Evolutionary conservation across 1,140 invertebrate species (phyloP), one percentile per base, ranked within the genome.

Genomic region (Tribolium madens): DNA sequence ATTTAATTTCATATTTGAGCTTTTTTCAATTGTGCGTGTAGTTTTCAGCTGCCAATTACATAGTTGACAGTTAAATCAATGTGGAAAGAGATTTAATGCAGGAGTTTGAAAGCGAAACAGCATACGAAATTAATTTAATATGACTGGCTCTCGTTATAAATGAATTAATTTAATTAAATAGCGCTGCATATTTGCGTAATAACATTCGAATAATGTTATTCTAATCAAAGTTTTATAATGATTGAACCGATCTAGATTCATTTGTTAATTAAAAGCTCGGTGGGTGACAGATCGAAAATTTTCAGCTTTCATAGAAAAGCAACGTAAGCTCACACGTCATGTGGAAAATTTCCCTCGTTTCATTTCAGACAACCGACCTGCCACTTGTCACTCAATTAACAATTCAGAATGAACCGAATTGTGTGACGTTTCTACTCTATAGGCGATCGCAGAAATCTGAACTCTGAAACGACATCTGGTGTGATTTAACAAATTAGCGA

Each of bases 361-460:
- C 52, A 57, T 0, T 57, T 57, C 52, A 57, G 52, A 57, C 52
- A n/a, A 12, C 57, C 21, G 12, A 42, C 26, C 57, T 64, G 21
- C 57, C 57, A 64, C 57, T 64, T 33, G 57, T 64, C 57, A 33
- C 57, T 64, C 57, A 64, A 64, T 64, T 64, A 64, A 64, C 57
- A 64, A 64, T 64, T 64, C 57, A 33, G 52, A 57, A 57, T 17
- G 52, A 57, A 57, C 17, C 52, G 52, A 57, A 57, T 57, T 57
- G 52, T 57, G 52, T 21, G 52, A 57, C 52, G 17, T 18, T 15
- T 57, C 52, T 57, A 10, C 18, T 57, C 52, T 10, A 57, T n/a
- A n/a, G n/a, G n/a, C n/a, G n/a, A n/a, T n/a, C n/a, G n/a, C n/a
- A n/a, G n/a, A n/a, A n/a, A n/a, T n/a, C n/a, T n/a, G n/a, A n/a